Base-by-base conservation (phyloP, 2,888 invertebrate genomes). In the Andrena bicolor region DNA sequence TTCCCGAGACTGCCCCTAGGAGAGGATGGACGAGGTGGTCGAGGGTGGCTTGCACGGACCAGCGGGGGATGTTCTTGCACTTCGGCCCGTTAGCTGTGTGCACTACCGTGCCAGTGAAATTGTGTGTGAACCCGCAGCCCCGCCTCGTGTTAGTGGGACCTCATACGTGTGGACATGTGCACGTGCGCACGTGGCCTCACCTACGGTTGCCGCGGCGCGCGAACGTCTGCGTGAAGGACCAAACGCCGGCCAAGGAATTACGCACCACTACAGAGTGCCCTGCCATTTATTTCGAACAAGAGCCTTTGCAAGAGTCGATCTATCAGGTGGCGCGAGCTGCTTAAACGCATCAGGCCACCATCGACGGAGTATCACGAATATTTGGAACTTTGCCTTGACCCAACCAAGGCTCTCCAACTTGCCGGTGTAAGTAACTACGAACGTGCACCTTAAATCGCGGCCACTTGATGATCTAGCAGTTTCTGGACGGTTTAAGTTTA, bases 41-140 rank as follows among this genome's bases (percentile, higher is more conserved):
- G 86, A 83, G 82, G 88, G 85, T 85, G 81, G 86, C 83, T 82
- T 28, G 83, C 80, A 78, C 63, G 84, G 79, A 76, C 81, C 78
- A 41, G 56, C 76, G 68, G 87, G 41, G 87, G 88, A 90, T 91
- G 92, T 92, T 92, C 92, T 90, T 91, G 90, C 91, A 90, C 91
- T 91, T 90, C 89, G 88, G 86, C 87, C 87, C 86, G 86, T 87
- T 82, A 71, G 83, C 80, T 86, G 86, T 86, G 86, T 86, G 80
- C 80, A 77, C 72, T 72, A 74, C 70, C 81, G 76, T 77, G 65
- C 71, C 73, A 72, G 73, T 78, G 80, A 85, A 88, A 86, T 83
- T 88, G 86, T 88, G 76, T 84, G 86, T 75, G 80, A 88, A 85
- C 71, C 86, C 82, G 84, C 82, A 78, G 73, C 71, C 41, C 41